Evolutionary conservation across 2,113 vertebrate species (phyloP), one percentile per base, ranked within the genome.

Genomic region (Atrichornis clamosus): DNA sequence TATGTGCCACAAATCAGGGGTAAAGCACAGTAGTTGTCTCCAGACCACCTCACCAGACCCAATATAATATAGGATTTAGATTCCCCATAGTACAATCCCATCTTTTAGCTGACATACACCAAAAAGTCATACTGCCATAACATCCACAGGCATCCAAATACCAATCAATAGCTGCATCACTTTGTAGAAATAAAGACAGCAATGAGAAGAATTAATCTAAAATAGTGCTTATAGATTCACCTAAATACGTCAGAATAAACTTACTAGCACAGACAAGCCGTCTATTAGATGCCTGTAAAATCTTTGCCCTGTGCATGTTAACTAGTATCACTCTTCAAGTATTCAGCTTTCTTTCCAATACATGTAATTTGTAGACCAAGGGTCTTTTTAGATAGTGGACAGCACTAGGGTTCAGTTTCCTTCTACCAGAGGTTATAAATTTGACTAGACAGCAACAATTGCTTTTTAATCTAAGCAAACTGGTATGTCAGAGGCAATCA

Each of bases 381-480:
- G 82, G 80, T 96, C 84, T 64, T 97, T 97, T 95, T 95, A 97
- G 89, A 95, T 62, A 97, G 82, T 87, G 91, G 96, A 95, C 96
- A 96, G 88, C 95, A 94, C 79, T 90, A 93, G 88, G 94, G 94
- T 93, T 98, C 96, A 83, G 86, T 84, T 96, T 95, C 89, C 94
- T 97, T 91, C 90, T 92, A 92, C 79, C 89, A 89, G 69, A 93
- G 94, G 95, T 94, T 97, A 98, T 98, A 98, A 98, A 98, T 98
- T 90, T 94, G 96, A 97, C 97, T 92, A 97, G 98, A 98, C 97
- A 98, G 94, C 87, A 97, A 96, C 88, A 98, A 98, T 96, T 97
- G 97, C 98, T 97, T 98, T 98, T 98, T 98, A 98, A 99, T 98
- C 98, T 97, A 94, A 97, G 97, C 97, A 98, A 98, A 98, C 97